phyloP scores from a whole-genome alignment of 2,113 vertebrate genomes.

The Clarias gariepinus region DNA sequence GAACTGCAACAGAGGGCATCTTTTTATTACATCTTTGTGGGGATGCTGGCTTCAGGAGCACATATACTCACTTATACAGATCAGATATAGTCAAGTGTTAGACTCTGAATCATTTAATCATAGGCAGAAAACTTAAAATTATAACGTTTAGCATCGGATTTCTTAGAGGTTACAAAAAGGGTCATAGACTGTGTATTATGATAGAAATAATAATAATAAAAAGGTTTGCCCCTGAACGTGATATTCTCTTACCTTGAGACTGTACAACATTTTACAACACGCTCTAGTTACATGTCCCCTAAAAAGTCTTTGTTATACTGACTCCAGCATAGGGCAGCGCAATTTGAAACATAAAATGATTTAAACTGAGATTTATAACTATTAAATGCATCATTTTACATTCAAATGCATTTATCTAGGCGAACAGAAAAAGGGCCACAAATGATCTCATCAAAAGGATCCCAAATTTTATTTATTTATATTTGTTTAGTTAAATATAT shows the following conservation, averaged over 20 bases:
- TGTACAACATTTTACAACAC: background rate
- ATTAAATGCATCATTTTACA: no score
- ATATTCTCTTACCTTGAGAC: background rate
- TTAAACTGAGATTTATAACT: no score
- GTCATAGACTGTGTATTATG: background rate
- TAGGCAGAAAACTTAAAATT: background rate
- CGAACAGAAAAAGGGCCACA: no score
- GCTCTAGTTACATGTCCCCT: background rate
- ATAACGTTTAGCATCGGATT: background rate
- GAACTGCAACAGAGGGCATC: conserved; percentile 14
- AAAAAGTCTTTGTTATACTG: background rate
- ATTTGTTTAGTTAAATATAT: no score
- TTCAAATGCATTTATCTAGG: no score
- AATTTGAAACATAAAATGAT: no score
- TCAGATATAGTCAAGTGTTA: background rate
- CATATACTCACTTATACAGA: background rate
- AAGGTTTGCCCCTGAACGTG: background rate
- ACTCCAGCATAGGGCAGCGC: no score
- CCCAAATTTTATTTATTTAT: no score
- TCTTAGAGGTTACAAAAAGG: background rate
- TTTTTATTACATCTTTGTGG: background rate
- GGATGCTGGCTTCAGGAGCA: background rate
- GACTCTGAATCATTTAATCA: no score
- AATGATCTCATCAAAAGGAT: no score
- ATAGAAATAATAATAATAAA: background rate